Conservation (phyloP, 2,113 vertebrate genomes). For the Dasyprocta punctata region DNA sequence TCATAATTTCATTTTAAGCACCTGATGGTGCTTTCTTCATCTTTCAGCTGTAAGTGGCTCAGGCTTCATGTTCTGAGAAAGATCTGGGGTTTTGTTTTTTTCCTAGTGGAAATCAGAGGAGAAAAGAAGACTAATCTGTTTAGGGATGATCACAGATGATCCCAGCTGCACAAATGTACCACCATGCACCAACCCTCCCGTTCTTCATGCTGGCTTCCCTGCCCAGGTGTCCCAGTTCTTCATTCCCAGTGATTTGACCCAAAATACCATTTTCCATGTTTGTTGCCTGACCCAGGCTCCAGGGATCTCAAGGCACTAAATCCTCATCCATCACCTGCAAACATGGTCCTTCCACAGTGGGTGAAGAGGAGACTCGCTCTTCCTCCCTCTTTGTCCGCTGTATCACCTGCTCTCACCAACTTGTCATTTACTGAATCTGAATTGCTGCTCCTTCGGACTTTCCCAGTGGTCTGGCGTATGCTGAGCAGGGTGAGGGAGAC, state of each 20-base stretch:
- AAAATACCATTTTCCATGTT: slow-evolving; percentile 24
- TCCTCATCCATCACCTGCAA: neutral
- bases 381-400: neutral
- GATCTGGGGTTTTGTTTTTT: neutral
- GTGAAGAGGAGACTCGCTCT: neutral
- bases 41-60: slow-evolving; percentile 4
- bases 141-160: neutral
- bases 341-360: neutral
- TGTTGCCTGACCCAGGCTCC: neutral
- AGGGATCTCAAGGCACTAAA: slow-evolving; percentile 38
- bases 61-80: neutral
- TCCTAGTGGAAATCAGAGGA: slow-evolving; percentile 55
- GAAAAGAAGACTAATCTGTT: neutral
- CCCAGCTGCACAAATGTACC: neutral
- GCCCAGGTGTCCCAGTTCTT: neutral
- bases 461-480: neutral
- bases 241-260: neutral
- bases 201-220: neutral
- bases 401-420: neutral
- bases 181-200: neutral
- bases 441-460: neutral
- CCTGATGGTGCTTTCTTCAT: slow-evolving; percentile 49
- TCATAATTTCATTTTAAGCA: slow-evolving; percentile 53
- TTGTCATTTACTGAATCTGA: neutral
- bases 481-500: neutral